phyloP scores from a whole-genome alignment of 2,113 vertebrate species.

The Mus pahari region DNA sequence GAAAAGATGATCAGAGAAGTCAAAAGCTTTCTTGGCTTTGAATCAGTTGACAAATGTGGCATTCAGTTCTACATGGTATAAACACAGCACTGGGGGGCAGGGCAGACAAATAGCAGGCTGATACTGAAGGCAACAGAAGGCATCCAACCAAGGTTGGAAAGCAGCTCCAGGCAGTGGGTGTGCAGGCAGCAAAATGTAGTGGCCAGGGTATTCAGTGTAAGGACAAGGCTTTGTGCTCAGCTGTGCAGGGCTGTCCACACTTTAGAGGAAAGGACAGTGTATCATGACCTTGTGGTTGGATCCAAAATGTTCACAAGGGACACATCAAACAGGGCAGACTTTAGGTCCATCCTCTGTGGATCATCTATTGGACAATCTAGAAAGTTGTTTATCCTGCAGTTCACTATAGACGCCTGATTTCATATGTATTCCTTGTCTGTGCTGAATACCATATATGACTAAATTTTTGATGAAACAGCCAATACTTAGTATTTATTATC shows the following conservation, averaged over 20 bases:
- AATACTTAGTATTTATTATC: background rate
- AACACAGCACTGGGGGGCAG: background rate
- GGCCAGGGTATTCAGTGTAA: fast-evolving
- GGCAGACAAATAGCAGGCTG: background rate
- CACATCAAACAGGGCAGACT: background rate
- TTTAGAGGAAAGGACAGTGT: background rate
- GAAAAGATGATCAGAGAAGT: background rate
- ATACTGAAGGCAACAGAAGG: background rate
- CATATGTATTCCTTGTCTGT: background rate
- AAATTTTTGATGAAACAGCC: background rate
- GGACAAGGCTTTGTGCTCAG: background rate
- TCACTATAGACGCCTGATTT: background rate
- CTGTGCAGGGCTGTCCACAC: background rate
- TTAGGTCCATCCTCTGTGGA: background rate
- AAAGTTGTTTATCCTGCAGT: background rate
- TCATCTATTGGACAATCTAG: slow-evolving; percentile 1
- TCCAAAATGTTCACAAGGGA: background rate
- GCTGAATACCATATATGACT: background rate
- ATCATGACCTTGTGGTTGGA: background rate
- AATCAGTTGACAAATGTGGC: background rate
- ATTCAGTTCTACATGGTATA: background rate
- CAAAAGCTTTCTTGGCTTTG: background rate
- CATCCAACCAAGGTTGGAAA: background rate
- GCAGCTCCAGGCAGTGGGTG: background rate
- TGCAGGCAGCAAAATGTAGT: background rate